Base-by-base conservation (phyloP, 1,140 invertebrate species). In the Drosophila jambulina region DNA sequence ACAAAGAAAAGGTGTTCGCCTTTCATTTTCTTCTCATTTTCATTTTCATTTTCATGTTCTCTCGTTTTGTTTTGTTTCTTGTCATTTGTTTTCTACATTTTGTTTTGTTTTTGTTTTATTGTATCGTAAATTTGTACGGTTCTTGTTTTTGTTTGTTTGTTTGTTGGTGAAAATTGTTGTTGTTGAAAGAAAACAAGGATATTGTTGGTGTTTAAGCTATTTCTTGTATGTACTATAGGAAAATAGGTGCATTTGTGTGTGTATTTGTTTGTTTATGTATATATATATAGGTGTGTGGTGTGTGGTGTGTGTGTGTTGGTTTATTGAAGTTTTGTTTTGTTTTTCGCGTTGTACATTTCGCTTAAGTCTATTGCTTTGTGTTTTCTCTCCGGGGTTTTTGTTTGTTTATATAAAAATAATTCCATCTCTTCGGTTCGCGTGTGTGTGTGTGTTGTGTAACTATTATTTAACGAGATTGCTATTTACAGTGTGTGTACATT, bases 401-500 rank as follows among this genome's bases (percentile, higher is more conserved):
- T n/a, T 46, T 12, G 36, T 45, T 40, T 77, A 29, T 77, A 67
- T 67, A 60, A 82, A 81, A 80, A 74, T 72, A 80, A 74, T 83
- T 63, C 51, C 23, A 54, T 72, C 60, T 82, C 62, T 71, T 65
- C 27, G 62, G 29, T 69, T 76, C 54, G 43, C 34, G 38, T 61
- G 43, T 70, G 19, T 60, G 60, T 34, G 19, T 48, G 38, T 63
- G n/a, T 76, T 63, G 21, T 76, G 62, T 87, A 75, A 79, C 78
- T 88, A 90, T 76, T 71, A 67, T 90, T 90, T 91, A 88, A 90
- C 84, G 84, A 88, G 85, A 88, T 90, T 88, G 64, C 85, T 90
- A 88, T 83, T 43, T 84, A 90, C 84, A 88, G 59, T 78, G 76
- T 84, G 61, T 80, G 80, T 60, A 62, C 61, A 71, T 61, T 61